phyloP scores from a whole-genome alignment of 2,797 vertebrate species.

The Acanthurus tractus region DNA sequence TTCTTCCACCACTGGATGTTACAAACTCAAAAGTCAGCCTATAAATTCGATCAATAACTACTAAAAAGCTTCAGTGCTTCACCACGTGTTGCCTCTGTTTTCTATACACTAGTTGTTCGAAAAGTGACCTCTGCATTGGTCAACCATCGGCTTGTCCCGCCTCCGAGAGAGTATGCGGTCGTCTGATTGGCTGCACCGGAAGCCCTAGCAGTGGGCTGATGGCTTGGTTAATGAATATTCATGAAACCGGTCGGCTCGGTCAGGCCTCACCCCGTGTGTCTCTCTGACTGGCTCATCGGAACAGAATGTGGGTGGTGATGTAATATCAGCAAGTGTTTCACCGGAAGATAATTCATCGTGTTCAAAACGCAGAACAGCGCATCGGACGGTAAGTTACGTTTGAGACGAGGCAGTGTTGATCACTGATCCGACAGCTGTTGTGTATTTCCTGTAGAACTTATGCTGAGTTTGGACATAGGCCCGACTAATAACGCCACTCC shows the following conservation, averaged over 20 bases:
- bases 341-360: background rate
- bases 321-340: conserved; percentile 18
- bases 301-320: conserved; percentile 63
- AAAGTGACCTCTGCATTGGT: conserved; percentile 46
- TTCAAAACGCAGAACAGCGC: background rate
- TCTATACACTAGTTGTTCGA: background rate
- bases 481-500: conserved; percentile 50
- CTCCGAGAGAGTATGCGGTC: background rate
- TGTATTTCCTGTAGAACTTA: background rate
- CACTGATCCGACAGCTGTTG: background rate
- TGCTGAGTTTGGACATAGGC: background rate
- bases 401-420: background rate
- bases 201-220: conserved; percentile 89
- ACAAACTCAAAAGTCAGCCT: background rate
- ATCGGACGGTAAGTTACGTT: conserved; percentile 4
- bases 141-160: conserved; percentile 32
- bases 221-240: conserved; percentile 74
- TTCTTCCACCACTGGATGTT: background rate
- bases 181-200: conserved; percentile 82
- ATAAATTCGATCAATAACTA: background rate
- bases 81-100: conserved; percentile 36
- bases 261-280: conserved; percentile 40
- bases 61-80: too few species aligned
- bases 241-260: conserved; percentile 36
- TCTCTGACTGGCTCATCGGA: conserved; percentile 51